Base-by-base conservation (phyloP, 2,888 invertebrate species). In the Apamea epomidion region DNA sequence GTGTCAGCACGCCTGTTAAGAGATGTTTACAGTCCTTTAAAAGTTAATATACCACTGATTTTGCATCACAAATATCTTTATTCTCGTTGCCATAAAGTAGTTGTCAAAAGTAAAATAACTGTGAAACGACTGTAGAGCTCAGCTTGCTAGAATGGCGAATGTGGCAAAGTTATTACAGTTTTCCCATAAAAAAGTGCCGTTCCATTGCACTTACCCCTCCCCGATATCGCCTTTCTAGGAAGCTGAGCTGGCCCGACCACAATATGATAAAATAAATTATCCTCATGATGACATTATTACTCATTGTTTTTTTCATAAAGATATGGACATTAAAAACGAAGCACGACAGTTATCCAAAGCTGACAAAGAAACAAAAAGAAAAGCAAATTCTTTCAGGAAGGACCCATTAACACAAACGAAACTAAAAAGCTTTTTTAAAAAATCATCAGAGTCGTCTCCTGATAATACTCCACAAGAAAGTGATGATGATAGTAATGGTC, bases 331-430 rank as follows among this genome's bases (percentile, higher is more conserved):
- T 29, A 93, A 92, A 81, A 91, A 92, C 68, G 93, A 93, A 82
- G 89, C 90, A 60, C 92, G 91, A 80, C 84, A 86, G 60, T 91
- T 97, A 48, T 97, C 97, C 32, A 97, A 96, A 93, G 94, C 96
- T 60, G 97, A 97, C 78, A 97, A 94, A 92, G 93, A 96, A 85
- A 91, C 93, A 12, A 96, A 96, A 93, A 92, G 96, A 87, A 96
- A 97, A 94, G 95, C 95, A 25, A 95, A 95, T 89, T 95, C 95
- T 67, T 96, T 97, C 87, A 97, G 97, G 93, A 95, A 94, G 89
- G 97, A 97, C 89, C 92, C 94, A 29, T 89, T 97, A 25, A 95
- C 94, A 48, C 97, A 97, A 93, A 97, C 97, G 3, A 96, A 95
- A 88, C 91, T 97, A n/a, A 92, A 96, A 87, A 93, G 78, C 71